Evolutionary conservation across 1,140 invertebrate species (phyloP).

Genomic region (Lethrus apterus): DNA sequence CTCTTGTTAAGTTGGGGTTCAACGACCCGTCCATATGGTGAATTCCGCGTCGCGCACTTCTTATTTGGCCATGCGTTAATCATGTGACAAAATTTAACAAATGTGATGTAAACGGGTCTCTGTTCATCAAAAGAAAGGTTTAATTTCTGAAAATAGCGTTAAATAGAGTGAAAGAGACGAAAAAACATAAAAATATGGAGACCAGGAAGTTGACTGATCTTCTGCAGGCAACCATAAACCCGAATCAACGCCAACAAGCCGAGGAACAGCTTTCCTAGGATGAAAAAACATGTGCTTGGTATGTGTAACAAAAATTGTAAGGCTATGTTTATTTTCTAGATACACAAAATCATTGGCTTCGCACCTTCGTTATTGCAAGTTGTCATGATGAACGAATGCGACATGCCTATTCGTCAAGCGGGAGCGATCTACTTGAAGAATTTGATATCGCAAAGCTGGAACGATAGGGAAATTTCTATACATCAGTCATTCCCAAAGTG

Average conservation of each 20-base stretch:
- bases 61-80: conserved; percentile 14
- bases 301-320: conserved; percentile 16
- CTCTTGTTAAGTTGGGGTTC: too few relatives aligned
- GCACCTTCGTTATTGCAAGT: conserved; percentile 87
- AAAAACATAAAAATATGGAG: conserved; percentile 56
- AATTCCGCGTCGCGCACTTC: neutral
- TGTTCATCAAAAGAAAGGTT: conserved; percentile 7
- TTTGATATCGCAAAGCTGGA: conserved; percentile 83
- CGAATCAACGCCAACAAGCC: conserved; percentile 79
- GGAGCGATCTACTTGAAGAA: conserved; percentile 97
- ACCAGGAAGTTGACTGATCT: conserved; percentile 78
- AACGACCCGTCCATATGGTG: too few relatives aligned
- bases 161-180: conserved; percentile 11
- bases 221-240: conserved; percentile 83
- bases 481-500: conserved; percentile 64
- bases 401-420: conserved; percentile 90
- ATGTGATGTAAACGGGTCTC: conserved; percentile 13
- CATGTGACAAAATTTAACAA: conserved; percentile 16
- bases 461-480: conserved; percentile 67
- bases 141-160: neutral
- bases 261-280: conserved; percentile 87
- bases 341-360: conserved; percentile 95
- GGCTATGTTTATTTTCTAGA: conserved; percentile 49
- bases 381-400: conserved; percentile 80
- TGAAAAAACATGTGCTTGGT: conserved; percentile 37